phyloP scores from a whole-genome alignment of 2,888 invertebrate species.

The Smittia sp. region DNA sequence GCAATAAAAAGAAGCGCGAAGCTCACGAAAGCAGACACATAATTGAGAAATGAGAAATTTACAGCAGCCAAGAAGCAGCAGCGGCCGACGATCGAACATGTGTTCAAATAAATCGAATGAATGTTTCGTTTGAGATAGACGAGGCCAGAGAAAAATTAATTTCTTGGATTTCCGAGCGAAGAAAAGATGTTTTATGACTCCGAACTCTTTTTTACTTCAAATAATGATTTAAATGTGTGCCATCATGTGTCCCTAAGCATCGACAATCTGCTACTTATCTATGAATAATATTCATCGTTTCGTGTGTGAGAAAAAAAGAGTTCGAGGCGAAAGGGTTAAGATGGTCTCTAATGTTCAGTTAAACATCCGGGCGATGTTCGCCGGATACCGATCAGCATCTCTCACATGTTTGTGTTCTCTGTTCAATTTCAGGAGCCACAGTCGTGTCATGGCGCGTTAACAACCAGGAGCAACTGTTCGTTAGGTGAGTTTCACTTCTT shows the following conservation, averaged over 20 bases:
- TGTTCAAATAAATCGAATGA: conserved; percentile 29
- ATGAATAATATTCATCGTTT: conserved; percentile 21
- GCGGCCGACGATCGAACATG: conserved; percentile 9
- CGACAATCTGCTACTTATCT: conserved; percentile 10
- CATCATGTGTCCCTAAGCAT: conserved; percentile 21
- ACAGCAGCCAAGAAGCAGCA: not conserved
- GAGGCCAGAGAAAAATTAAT: not conserved
- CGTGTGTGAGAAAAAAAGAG: conserved; percentile 24
- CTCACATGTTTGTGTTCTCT: conserved; percentile 6
- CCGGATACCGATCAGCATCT: not conserved
- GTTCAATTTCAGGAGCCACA: conserved; percentile 72
- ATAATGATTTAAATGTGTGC: conserved; percentile 2
- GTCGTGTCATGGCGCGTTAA: conserved; percentile 95
- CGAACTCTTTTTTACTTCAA: not conserved
- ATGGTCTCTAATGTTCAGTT: not conserved
- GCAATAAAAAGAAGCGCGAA: too few species aligned
- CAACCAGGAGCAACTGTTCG: conserved; percentile 94
- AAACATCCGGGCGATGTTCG: conserved; percentile 3
- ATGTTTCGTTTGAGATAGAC: not conserved
- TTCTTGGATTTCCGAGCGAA: conserved; percentile 8
- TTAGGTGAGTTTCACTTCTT: conserved; percentile 67
- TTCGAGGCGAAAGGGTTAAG: conserved; percentile 4
- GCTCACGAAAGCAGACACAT: too few species aligned
- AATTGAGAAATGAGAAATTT: not conserved
- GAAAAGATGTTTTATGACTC: conserved; percentile 2